Base-by-base conservation (phyloP, 1,140 invertebrate species). In the Hypothenemus hampei region DNA sequence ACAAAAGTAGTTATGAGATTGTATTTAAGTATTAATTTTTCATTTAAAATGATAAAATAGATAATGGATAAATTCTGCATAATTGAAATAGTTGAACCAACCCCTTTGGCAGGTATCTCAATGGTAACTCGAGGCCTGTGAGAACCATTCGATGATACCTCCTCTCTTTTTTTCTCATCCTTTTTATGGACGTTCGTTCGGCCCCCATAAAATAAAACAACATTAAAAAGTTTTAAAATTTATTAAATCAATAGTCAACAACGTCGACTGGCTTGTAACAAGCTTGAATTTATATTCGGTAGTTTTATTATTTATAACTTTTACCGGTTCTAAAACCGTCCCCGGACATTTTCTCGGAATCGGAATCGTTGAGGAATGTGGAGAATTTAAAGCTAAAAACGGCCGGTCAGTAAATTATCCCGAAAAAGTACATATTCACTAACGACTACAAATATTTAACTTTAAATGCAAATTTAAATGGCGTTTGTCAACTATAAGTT, bases 261-360 rank as follows among this genome's bases (percentile, higher is more conserved):
- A 35, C 50, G 50, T 53, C 50, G 39, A 43, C 40, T 44, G 18
- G 35, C 37, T 15, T 51, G 50, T 53, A 53, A 53, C 50, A 53
- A 53, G 40, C 50, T 35, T 35, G 40, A 53, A 53, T 53, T 53
- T 53, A 53, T 53, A 53, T 53, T 53, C 26, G 29, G 50, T 53
- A 44, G 50, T 53, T 53, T 44, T 53, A 53, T 53, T 53, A 53
- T 53, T 53, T 53, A 53, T 53, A 53, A 44, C 50, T 51, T 51
- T 53, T 53, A 53, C 50, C 50, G 50, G 40, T 53, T 35, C 31
- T 44, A 53, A 53, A 53, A 53, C 40, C 50, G 39, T 53, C 40
- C 50, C 22, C 35, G 18, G n/a, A n/a, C n/a, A n/a, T 53, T 44
- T 53, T 53, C 50, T 53, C 22, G 50, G 50, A 53, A 53, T 26